Evolutionary conservation across 2,888 invertebrate species (phyloP).

Genomic region (Megalurothrips usitatus): DNA sequence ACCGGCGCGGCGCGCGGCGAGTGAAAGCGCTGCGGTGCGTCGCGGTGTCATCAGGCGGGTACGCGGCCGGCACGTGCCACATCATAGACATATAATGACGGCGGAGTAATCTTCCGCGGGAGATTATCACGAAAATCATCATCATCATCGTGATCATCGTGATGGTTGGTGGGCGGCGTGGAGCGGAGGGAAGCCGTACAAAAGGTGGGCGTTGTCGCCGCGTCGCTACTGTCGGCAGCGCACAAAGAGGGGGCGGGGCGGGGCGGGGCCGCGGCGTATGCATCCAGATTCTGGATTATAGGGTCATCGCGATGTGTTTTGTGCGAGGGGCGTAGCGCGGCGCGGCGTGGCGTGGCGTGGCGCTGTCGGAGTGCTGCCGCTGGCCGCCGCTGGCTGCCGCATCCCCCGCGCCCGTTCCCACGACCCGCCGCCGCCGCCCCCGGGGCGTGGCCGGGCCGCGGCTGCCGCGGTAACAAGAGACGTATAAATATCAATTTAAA

Average conservation of each 20-base stretch:
- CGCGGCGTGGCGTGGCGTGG: background rate
- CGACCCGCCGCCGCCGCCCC: background rate
- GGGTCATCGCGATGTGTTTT: background rate
- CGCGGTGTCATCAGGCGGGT: too few relatives aligned
- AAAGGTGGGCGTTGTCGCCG: background rate
- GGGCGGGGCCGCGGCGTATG: background rate
- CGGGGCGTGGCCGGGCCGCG: too few relatives aligned
- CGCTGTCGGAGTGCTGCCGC: background rate
- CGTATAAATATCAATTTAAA: conserved; percentile 27
- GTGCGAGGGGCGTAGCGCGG: background rate
- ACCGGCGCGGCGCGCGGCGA: background rate
- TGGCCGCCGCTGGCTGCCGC: background rate
- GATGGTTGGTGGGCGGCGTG: too few relatives aligned
- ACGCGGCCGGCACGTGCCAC: background rate
- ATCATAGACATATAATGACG: conserved; percentile 17
- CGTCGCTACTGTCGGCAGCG: background rate
- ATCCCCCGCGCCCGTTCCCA: background rate
- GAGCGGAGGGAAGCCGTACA: background rate
- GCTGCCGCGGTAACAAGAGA: background rate
- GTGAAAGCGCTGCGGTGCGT: background rate
- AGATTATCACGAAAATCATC: background rate
- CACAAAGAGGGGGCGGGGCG: background rate
- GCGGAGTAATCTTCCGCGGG: background rate
- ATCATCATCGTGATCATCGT: too few relatives aligned
- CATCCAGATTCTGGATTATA: background rate